A percentile compares a stretch with the other conserved stretches of the same genome.
Evolutionary conservation across 2,888 invertebrate genomes (phyloP).

Genomic region (Drosophila mettleri): DNA sequence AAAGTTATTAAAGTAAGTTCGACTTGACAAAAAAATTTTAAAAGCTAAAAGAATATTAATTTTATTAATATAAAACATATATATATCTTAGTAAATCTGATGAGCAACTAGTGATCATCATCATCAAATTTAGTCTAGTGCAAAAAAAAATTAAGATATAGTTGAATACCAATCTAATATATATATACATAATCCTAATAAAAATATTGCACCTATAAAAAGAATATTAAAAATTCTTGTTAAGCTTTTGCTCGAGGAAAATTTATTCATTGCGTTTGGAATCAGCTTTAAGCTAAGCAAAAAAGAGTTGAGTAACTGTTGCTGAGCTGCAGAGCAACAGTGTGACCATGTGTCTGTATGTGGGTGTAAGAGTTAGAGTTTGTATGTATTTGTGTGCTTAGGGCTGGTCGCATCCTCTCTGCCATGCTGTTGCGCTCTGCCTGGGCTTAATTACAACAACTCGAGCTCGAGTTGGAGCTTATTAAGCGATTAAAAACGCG

Average conservation of each 20-base stretch:
- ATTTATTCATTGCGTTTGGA: not conserved
- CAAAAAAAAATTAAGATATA: too few relatives aligned
- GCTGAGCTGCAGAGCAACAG: constrained; percentile 1
- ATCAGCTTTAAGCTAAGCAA: not conserved
- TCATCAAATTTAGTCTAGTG: too few relatives aligned
- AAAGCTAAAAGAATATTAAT: too few relatives aligned
- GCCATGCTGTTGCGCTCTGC: constrained; percentile 18
- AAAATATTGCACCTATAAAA: not conserved
- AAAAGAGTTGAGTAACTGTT: constrained; percentile 9
- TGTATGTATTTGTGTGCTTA: not conserved
- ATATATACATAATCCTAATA: too few relatives aligned
- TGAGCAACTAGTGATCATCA: too few relatives aligned
- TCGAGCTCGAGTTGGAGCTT: constrained; percentile 52
- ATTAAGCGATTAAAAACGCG: constrained; percentile 72
- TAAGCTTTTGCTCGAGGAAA: too few relatives aligned
- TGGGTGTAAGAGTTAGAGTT: not conserved
- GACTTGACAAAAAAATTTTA: too few relatives aligned
- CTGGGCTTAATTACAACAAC: constrained; percentile 67
- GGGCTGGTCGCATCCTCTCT: constrained; percentile 20
- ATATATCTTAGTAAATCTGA: too few relatives aligned
- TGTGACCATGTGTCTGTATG: not conserved
- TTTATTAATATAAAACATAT: not conserved
- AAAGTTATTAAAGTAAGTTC: too few relatives aligned
- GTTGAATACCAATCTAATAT: not conserved
- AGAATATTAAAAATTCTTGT: too few relatives aligned